Evolutionary conservation across 2,888 invertebrate species (phyloP).

Genomic region (Carabus problematicus): DNA sequence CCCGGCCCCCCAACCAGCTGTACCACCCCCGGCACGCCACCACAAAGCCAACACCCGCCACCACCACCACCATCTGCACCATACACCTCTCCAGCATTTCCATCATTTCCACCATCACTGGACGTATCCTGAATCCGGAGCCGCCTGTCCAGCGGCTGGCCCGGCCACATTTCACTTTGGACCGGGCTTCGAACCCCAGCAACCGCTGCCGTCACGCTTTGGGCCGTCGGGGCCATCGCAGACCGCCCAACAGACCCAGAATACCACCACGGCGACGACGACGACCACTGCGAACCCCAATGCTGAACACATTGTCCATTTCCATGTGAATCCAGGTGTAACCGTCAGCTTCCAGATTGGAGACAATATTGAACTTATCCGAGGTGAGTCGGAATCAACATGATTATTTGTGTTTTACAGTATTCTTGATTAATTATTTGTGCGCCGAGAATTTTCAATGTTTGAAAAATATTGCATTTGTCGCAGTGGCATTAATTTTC

Average conservation of each 20-base stretch:
- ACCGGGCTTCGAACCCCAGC: slow-evolving; percentile 65
- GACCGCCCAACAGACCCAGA: slow-evolving; percentile 28
- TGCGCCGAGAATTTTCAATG: background rate
- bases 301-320: slow-evolving; percentile 71
- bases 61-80: slow-evolving; percentile 61
- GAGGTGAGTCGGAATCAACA: slow-evolving; percentile 66
- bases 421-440: background rate
- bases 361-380: slow-evolving; percentile 76
- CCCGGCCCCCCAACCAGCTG: slow-evolving; percentile 41
- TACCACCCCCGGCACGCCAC: slow-evolving; percentile 34
- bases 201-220: slow-evolving; percentile 51
- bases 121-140: slow-evolving; percentile 64
- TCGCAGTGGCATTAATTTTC: background rate
- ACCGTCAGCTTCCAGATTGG: slow-evolving; percentile 78
- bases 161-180: slow-evolving; percentile 68
- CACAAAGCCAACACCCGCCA: slow-evolving; percentile 55
- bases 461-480: background rate
- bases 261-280: background rate
- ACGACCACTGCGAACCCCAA: slow-evolving; percentile 43
- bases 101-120: slow-evolving; percentile 58
- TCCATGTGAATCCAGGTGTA: slow-evolving; percentile 80
- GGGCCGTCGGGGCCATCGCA: slow-evolving; percentile 26
- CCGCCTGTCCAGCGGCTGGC: slow-evolving; percentile 58
- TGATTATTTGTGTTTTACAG: background rate
- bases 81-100: slow-evolving; percentile 59